These are phyloP conservation scores for Eurystomus glaucurus DNA, from an alignment of 2,797 vertebrate species.

Conservation along the genomic window DNA sequence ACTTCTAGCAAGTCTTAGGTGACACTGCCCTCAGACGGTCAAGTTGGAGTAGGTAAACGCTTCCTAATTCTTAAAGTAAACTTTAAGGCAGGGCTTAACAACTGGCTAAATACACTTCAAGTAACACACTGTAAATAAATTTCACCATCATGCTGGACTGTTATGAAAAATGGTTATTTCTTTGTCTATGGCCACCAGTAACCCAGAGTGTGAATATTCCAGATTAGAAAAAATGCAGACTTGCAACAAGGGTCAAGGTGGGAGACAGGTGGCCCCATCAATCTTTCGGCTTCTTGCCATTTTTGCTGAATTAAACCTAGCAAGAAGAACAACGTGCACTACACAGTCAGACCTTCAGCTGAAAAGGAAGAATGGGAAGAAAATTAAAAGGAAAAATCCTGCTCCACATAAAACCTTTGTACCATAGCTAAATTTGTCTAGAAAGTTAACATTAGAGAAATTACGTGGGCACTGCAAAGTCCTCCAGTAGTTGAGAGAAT, in stretches of 20 bases:
- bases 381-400: slow-evolving; percentile 33
- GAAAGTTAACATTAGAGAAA: slow-evolving; percentile 36
- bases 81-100: not conserved
- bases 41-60: slow-evolving; percentile 16
- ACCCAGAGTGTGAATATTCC: not conserved
- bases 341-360: not conserved
- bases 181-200: not conserved
- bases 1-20: slow-evolving; percentile 24
- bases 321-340: not conserved
- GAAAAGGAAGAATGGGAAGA: not conserved
- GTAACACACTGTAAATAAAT: not conserved
- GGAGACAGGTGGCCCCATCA: fast-evolving
- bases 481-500: slow-evolving; percentile 43
- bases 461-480: not conserved
- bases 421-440: slow-evolving; percentile 33
- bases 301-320: not conserved
- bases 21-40: slow-evolving; percentile 32
- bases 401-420: slow-evolving; percentile 20
- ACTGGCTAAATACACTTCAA: not conserved
- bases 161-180: not conserved
- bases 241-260: not conserved
- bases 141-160: not conserved
- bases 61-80: slow-evolving; percentile 24
- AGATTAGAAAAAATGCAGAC: not conserved
- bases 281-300: not conserved